These are phyloP conservation scores for Chloropsis hardwickii DNA, from an alignment of 2,113 vertebrate species.

Conservation along the genomic window DNA sequence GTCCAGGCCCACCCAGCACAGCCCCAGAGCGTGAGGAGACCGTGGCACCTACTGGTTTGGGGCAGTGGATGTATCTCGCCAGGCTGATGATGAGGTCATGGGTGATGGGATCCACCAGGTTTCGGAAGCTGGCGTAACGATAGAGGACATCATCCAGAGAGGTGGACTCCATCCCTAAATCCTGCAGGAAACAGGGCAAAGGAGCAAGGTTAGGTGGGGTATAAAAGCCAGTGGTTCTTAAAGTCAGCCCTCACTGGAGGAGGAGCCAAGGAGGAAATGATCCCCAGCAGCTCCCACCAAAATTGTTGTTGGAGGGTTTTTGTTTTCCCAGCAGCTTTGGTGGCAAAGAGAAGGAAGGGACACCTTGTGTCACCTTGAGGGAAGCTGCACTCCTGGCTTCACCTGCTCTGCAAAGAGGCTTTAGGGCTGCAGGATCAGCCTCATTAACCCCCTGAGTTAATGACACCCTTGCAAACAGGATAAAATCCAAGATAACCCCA, in stretches of 20 bases:
- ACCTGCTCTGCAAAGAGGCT: neutral
- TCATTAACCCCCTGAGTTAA: rapidly evolving
- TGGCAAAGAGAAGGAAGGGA: neutral
- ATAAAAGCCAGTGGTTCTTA: rapidly evolving
- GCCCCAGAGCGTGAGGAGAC: neutral
- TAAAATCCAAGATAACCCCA: neutral
- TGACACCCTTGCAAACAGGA: too few species aligned
- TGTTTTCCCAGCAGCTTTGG: neutral
- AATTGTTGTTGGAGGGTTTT: neutral
- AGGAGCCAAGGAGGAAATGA: neutral
- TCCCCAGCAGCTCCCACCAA: neutral
- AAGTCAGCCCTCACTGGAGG: neutral
- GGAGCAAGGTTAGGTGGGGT: neutral
- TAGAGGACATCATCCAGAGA: slow-evolving; percentile 96
- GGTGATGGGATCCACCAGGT: slow-evolving; percentile 97
- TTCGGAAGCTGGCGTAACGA: slow-evolving; percentile 96
- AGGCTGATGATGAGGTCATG: slow-evolving; percentile 98
- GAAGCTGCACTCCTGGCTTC: neutral
- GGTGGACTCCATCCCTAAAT: slow-evolving; percentile 97
- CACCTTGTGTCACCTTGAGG: neutral
- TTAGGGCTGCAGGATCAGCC: neutral
- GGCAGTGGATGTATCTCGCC: slow-evolving; percentile 93
- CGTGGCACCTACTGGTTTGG: slow-evolving; percentile 81
- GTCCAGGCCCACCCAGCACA: neutral
- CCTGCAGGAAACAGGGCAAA: slow-evolving; percentile 75